Percentiles rank a stretch among this genome's conserved stretches.
phyloP scores from a whole-genome alignment of 2,888 invertebrate species.

The Drosophila maculinotata region DNA sequence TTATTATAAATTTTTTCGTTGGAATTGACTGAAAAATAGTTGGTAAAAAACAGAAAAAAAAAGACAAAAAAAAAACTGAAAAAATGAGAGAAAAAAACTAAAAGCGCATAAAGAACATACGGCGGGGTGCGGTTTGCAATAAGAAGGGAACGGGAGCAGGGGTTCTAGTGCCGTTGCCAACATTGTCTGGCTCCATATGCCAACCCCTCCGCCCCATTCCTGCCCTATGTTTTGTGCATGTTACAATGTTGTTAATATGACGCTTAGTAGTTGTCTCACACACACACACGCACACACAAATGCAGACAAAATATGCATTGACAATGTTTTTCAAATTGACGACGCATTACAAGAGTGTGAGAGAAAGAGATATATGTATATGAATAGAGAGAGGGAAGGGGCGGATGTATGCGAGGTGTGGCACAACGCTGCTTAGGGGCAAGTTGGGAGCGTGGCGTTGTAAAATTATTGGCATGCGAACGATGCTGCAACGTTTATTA shows the following conservation, averaged over 20 bases:
- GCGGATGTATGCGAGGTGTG: constrained; percentile 1
- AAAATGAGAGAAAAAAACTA: constrained; percentile 15
- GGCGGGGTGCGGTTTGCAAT: background rate
- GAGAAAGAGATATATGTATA: background rate
- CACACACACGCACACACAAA: constrained; percentile 17
- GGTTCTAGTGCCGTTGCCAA: constrained; percentile 13
- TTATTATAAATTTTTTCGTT: constrained; percentile 78
- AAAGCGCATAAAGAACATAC: constrained; percentile 34
- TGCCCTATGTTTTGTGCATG: constrained; percentile 55
- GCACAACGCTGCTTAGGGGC: constrained; percentile 5
- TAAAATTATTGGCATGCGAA: constrained; percentile 78
- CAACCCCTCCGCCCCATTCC: background rate
- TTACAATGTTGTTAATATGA: constrained; percentile 78
- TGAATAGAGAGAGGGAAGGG: no score
- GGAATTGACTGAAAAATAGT: constrained; percentile 79
- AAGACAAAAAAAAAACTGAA: constrained; percentile 6
- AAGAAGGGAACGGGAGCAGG: background rate
- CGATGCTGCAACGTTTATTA: constrained; percentile 80
- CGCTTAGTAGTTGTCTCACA: constrained; percentile 70
- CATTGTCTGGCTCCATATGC: constrained; percentile 5
- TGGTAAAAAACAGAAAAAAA: constrained; percentile 42
- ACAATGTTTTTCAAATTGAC: constrained; percentile 76
- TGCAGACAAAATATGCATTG: constrained; percentile 62
- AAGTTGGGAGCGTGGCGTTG: constrained; percentile 27
- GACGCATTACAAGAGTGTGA: constrained; percentile 41